Conservation (phyloP, 2,113 vertebrate species). For the Nicator chloris region DNA sequence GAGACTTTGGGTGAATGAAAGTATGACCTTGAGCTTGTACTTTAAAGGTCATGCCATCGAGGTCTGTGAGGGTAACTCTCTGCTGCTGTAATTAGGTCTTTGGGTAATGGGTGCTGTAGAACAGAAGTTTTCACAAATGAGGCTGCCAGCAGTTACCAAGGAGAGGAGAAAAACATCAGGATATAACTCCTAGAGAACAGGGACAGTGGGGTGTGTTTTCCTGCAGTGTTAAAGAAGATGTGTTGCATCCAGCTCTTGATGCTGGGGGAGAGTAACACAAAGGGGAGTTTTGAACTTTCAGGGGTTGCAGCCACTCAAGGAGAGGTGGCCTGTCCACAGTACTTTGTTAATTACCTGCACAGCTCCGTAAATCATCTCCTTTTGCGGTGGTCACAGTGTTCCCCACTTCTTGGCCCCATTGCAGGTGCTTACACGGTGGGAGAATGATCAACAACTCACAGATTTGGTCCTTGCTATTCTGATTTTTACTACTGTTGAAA, state of each 20-base stretch:
- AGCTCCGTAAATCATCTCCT: not conserved
- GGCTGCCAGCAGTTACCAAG: not conserved
- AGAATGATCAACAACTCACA: not conserved
- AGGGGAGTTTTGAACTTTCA: not conserved
- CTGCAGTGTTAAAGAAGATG: not conserved
- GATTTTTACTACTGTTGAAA: not conserved
- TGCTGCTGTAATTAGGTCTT: slow-evolving; percentile 17
- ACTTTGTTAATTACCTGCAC: not conserved
- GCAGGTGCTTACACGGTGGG: fast-evolving
- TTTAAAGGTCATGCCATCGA: not conserved
- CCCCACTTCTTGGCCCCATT: not conserved
- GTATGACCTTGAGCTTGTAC: slow-evolving; percentile 35
- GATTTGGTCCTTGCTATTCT: not conserved
- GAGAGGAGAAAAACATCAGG: not conserved
- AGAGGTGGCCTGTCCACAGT: not conserved
- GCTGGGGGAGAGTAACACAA: not conserved
- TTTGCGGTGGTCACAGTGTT: not conserved
- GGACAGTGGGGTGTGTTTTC: not conserved
- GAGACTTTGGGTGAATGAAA: slow-evolving; percentile 23
- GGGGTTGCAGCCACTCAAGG: not conserved
- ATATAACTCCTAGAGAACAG: not conserved
- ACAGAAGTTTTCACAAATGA: slow-evolving; percentile 22
- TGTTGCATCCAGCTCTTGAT: not conserved
- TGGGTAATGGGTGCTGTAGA: not conserved
- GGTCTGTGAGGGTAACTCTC: not conserved